These are phyloP conservation scores for Philopedon plagiatum DNA, from an alignment of 2,888 invertebrate species.

Conservation along the genomic window DNA sequence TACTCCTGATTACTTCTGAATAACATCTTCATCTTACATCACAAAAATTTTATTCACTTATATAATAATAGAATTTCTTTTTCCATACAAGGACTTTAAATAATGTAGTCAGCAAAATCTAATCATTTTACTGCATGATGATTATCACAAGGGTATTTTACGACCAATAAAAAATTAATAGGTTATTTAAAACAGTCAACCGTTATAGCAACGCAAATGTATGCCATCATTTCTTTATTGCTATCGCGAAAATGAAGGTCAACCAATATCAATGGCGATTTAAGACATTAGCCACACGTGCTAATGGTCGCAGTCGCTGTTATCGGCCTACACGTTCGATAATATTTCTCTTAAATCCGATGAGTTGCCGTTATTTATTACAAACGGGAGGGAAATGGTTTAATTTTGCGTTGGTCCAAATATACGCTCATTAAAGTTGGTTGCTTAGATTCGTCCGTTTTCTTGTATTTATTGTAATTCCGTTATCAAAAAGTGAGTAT, in stretches of 20 bases:
- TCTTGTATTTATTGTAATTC: too few relatives aligned
- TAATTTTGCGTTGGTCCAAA: too few relatives aligned
- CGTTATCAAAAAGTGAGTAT: too few relatives aligned
- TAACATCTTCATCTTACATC: too few relatives aligned
- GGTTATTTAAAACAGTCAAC: not conserved
- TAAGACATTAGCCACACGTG: not conserved
- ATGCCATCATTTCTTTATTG: not conserved
- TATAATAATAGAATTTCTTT: too few relatives aligned
- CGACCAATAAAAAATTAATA: not conserved
- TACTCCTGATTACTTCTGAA: too few relatives aligned
- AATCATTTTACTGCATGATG: not conserved
- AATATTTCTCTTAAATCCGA: not conserved
- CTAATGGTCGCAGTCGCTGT: not conserved
- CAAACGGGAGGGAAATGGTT: not conserved
- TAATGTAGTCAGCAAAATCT: not conserved
- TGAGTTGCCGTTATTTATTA: not conserved
- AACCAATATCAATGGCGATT: not conserved
- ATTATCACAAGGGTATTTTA: conserved; percentile 3
- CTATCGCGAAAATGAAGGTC: conserved; percentile 6
- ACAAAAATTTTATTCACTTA: too few relatives aligned
- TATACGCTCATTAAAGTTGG: too few relatives aligned
- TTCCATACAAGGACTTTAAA: too few relatives aligned
- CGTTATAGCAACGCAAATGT: not conserved
- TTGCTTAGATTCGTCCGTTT: too few relatives aligned
- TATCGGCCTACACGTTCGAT: not conserved